Evolutionary conservation across 37 sponge, comb jelly and placozoan species (phyloP).

Genomic region (Tethya wilhelma): DNA sequence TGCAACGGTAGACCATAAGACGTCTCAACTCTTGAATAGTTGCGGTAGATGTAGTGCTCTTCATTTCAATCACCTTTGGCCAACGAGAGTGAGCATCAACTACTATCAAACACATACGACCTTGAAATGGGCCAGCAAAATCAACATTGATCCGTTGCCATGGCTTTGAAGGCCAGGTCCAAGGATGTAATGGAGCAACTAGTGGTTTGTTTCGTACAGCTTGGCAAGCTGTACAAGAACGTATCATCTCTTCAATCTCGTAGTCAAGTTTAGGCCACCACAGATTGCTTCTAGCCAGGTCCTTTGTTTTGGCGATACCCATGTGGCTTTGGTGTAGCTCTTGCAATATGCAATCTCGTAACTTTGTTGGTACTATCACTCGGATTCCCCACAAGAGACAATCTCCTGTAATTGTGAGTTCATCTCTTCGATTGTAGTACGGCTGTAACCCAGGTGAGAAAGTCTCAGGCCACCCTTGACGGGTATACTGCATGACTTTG

Average conservation of each 20-base stretch:
- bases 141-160: constrained; percentile 23
- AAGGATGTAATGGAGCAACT: constrained; percentile 15
- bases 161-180: constrained; percentile 20
- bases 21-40: constrained; percentile 22
- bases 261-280: too few species aligned
- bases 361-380: background rate
- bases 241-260: background rate
- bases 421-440: background rate
- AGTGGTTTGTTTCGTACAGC: background rate
- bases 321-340: too few species aligned
- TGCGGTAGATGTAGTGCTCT: constrained; percentile 10
- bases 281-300: too few species aligned
- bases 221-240: background rate
- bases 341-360: background rate
- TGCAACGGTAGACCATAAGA: constrained; percentile 33
- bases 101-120: constrained; percentile 15
- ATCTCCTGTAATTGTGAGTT: background rate
- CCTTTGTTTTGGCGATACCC: too few species aligned
- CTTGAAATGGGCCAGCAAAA: constrained; percentile 36
- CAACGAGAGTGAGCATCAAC: constrained; percentile 54
- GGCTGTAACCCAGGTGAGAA: background rate
- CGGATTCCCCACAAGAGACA: background rate
- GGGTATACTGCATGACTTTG: too few species aligned
- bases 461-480: background rate
- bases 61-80: constrained; percentile 10